Conservation (phyloP, 2,113 vertebrate species). For the Chrysochloris asiatica region DNA sequence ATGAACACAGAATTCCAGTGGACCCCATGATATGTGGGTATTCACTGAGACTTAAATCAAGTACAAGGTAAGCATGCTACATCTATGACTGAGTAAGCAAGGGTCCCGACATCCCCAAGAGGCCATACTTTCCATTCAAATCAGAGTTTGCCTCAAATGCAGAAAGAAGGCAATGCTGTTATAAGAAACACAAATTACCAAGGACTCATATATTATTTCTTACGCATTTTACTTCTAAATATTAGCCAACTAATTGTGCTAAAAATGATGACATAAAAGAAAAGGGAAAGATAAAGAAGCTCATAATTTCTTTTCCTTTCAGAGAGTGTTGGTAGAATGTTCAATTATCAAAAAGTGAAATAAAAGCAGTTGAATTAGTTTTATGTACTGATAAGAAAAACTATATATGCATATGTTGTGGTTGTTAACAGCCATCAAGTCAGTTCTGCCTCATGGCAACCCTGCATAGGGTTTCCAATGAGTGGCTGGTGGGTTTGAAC, state of each 20-base stretch:
- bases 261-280: slow-evolving; percentile 9
- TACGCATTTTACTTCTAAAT: background rate
- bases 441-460: too few species aligned
- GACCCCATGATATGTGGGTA: background rate
- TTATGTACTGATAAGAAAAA: too few species aligned
- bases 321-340: slow-evolving; percentile 9
- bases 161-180: background rate
- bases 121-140: background rate
- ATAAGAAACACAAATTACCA: slow-evolving; percentile 2
- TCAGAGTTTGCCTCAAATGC: background rate
- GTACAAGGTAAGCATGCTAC: background rate
- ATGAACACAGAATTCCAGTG: slow-evolving; percentile 13
- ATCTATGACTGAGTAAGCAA: background rate
- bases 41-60: slow-evolving; percentile 33
- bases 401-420: background rate
- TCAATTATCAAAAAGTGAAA: slow-evolving; percentile 26
- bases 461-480: too few species aligned
- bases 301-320: background rate
- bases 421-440: too few species aligned
- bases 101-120: background rate
- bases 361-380: background rate
- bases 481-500: too few species aligned
- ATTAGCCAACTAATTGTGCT: slow-evolving; percentile 18
- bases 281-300: background rate
- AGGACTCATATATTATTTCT: background rate